Evolutionary conservation across 53 echinoderm and acorn worm species (phyloP).

Genomic region (Paracentrotus lividus): DNA sequence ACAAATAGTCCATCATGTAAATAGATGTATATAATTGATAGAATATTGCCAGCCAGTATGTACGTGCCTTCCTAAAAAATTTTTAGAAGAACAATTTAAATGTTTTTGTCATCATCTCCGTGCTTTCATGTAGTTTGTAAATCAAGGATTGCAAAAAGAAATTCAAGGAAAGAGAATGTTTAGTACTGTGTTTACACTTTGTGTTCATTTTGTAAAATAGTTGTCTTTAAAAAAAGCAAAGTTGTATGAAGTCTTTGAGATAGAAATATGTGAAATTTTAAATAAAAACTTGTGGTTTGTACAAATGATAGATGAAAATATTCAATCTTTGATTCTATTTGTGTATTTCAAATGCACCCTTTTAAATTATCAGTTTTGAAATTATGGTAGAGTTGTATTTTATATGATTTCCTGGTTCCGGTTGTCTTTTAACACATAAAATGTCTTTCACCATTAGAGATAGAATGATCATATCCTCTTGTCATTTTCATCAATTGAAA

Average conservation of each 20-base stretch:
- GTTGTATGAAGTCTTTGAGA: constrained; percentile 41
- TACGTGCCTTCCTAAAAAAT: constrained; percentile 3
- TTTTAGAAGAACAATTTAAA: constrained; percentile 2
- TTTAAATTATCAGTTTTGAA: neutral
- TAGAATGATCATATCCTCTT: neutral
- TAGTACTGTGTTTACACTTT: constrained; percentile 28
- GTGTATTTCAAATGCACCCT: neutral
- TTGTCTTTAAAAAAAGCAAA: neutral
- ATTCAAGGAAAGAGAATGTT: neutral
- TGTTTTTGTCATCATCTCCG: neutral
- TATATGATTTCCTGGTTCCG: neutral
- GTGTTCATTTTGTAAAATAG: neutral
- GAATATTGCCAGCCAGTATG: constrained; percentile 39
- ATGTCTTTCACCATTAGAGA: neutral
- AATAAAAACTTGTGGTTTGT: constrained; percentile 21
- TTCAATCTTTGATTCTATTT: neutral
- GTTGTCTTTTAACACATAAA: neutral
- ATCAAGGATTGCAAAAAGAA: constrained; percentile 10
- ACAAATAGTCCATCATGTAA: constrained; percentile 38
- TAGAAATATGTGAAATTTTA: neutral
- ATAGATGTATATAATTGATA: constrained; percentile 48
- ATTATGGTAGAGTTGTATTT: neutral
- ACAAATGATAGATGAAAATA: neutral
- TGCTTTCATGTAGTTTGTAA: constrained; percentile 7
- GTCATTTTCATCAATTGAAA: neutral